Base-by-base conservation (phyloP, 2,888 invertebrate genomes). In the Chalcosyrphus nemorum region DNA sequence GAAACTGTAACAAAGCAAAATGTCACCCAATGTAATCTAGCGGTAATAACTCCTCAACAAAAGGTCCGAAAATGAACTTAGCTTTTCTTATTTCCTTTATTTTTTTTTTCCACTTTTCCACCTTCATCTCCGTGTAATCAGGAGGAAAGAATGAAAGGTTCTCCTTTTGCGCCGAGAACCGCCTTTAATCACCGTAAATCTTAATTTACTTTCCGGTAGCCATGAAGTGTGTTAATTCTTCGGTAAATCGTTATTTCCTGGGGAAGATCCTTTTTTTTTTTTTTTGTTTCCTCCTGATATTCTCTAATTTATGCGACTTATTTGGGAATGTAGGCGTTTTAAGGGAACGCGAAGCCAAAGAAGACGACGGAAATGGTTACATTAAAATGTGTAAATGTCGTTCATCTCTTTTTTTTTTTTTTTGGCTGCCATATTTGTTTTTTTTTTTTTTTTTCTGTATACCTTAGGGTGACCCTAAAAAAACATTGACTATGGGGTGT, bases 151-250 rank as follows among this genome's bases (percentile, higher is more conserved):
- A 65, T 56, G 9, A 57, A 65, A 68, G 13, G 11, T 63, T 59
- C 38, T 45, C 61, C 63, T 45, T 77, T 77, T 19, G 56, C n/a
- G n/a, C 56, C 50, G 6, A 70, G 57, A 38, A 70, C 54, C 61
- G 61, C 56, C 59, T 63, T 70, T 70, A 77, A 77, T 77, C 77
- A 77, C 61, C 61, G 70, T 77, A 77, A 77, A 77, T 77, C 77
- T 77, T 77, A 77, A 77, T 77, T 77, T 77, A 77, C 61, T 77
- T 77, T 77, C 68, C 77, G 77, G 70, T 61, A 56, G 77, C 70
- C 70, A 63, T 77, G 61, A 61, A 77, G 77, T 70, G 77, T 70
- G 77, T 77, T 77, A 77, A 77, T 77, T 77, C 70, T 70, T 77
- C 54, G 61, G 70, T 70, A 77, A 77, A 70, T 77, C 77, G 77